Conservation (phyloP, 2,797 vertebrate species). For the Caiman crocodilus region DNA sequence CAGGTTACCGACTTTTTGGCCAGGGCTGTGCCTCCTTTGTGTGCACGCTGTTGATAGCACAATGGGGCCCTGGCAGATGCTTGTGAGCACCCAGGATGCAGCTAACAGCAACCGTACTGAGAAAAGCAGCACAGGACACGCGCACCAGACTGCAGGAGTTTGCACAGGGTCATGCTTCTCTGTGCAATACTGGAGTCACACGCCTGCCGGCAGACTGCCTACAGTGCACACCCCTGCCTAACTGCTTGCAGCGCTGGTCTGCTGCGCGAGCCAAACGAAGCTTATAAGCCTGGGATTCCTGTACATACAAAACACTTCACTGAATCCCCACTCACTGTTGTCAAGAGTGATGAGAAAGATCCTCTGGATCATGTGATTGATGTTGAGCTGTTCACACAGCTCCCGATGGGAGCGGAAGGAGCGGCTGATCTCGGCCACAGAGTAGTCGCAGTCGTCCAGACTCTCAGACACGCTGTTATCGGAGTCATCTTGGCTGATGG, state of each 20-base stretch:
- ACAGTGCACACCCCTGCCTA: background rate
- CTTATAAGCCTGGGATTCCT: background rate
- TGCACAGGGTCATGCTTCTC: background rate
- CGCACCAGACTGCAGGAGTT: no score
- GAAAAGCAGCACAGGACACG: background rate
- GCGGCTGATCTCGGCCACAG: slow-evolving; percentile 95
- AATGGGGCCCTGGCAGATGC: no score
- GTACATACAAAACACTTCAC: background rate
- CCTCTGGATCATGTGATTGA: slow-evolving; percentile 99
- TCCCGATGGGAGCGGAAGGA: slow-evolving; percentile 96
- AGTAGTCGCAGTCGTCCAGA: slow-evolving; percentile 96
- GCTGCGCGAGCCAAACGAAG: background rate
- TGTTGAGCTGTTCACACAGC: slow-evolving; percentile 97
- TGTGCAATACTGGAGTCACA: background rate
- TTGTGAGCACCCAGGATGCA: rapidly evolving
- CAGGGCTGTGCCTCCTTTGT: background rate
- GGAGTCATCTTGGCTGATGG: slow-evolving; percentile 93
- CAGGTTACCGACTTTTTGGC: background rate
- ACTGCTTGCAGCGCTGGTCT: background rate
- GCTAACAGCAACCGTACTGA: no score
- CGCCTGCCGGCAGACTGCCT: background rate
- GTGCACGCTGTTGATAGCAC: background rate
- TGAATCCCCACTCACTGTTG: slow-evolving; percentile 89
- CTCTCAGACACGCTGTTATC: slow-evolving; percentile 97
- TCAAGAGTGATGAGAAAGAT: slow-evolving; percentile 98